These are phyloP conservation scores for Ruditapes philippinarum DNA, from an alignment of 1,140 invertebrate species.

Conservation along the genomic window DNA sequence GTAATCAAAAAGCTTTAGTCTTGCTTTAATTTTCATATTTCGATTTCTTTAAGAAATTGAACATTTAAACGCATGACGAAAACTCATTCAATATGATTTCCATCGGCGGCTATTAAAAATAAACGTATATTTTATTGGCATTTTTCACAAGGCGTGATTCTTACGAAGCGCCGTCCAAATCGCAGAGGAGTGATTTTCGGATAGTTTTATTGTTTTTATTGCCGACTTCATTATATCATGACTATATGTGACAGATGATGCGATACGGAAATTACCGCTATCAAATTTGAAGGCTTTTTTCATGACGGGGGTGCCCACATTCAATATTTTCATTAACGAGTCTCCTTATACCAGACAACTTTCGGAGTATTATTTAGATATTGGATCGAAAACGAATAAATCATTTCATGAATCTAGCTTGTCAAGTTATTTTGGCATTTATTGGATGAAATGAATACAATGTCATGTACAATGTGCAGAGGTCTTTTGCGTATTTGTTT, in stretches of 20 bases:
- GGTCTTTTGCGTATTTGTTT: too few relatives aligned
- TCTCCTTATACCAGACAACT: background rate
- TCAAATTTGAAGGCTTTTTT: background rate
- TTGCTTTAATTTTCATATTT: too few relatives aligned
- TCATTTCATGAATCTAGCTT: too few relatives aligned
- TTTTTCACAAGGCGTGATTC: background rate
- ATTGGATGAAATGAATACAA: too few relatives aligned
- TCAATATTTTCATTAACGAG: background rate
- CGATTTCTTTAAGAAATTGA: too few relatives aligned
- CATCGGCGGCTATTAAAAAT: background rate
- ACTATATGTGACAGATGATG: background rate
- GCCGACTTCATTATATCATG: slow-evolving; percentile 1
- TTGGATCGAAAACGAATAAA: too few relatives aligned
- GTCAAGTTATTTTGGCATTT: too few relatives aligned
- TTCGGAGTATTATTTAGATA: background rate
- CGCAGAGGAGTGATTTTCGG: background rate
- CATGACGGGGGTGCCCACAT: background rate
- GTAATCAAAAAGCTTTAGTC: too few relatives aligned
- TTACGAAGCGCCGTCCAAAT: background rate
- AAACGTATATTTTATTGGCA: slow-evolving; percentile 17
- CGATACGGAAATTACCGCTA: slow-evolving; percentile 6
- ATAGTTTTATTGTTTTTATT: slow-evolving; percentile 14
- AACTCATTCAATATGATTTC: background rate
- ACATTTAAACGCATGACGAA: background rate
- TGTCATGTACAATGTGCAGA: too few relatives aligned